Percentiles rank a stretch among this genome's conserved stretches.
phyloP scores from a whole-genome alignment of 1,140 invertebrate genomes.

The Heliconius himera region DNA sequence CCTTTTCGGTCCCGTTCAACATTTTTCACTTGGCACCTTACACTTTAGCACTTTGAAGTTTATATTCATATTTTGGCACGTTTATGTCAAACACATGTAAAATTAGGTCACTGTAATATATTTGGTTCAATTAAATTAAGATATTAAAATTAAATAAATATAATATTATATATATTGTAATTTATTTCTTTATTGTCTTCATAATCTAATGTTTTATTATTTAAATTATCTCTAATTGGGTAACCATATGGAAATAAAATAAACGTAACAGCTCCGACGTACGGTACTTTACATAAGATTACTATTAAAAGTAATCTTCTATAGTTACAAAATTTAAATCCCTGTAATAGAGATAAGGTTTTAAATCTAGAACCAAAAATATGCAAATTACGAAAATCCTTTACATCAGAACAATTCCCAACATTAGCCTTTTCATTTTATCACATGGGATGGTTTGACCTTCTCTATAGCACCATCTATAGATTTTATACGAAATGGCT shows the following conservation, averaged over 20 bases:
- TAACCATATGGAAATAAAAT: too few relatives aligned
- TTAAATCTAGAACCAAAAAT: background rate
- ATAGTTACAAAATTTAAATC: background rate
- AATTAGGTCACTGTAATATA: background rate
- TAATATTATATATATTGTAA: too few relatives aligned
- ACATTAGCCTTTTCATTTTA: slow-evolving; percentile 8
- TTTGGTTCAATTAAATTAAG: background rate
- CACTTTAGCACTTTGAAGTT: slow-evolving; percentile 13
- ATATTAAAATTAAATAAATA: background rate
- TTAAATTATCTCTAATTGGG: too few relatives aligned
- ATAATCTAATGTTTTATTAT: too few relatives aligned
- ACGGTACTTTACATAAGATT: background rate
- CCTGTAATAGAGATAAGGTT: background rate
- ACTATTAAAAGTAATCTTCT: background rate
- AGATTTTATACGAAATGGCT: background rate
- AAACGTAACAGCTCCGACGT: background rate
- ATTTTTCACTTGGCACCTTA: slow-evolving; percentile 43
- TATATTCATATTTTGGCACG: slow-evolving; percentile 33
- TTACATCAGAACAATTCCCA: slow-evolving; percentile 16
- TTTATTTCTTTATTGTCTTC: too few relatives aligned
- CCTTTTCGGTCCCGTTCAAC: slow-evolving; percentile 63
- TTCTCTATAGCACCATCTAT: background rate
- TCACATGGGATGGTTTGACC: slow-evolving; percentile 6
- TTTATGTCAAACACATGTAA: slow-evolving; percentile 1
- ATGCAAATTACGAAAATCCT: slow-evolving; percentile 7